Evolutionary conservation across 2,797 vertebrate genomes (phyloP).

Genomic region (Thalassophryne amazonica): DNA sequence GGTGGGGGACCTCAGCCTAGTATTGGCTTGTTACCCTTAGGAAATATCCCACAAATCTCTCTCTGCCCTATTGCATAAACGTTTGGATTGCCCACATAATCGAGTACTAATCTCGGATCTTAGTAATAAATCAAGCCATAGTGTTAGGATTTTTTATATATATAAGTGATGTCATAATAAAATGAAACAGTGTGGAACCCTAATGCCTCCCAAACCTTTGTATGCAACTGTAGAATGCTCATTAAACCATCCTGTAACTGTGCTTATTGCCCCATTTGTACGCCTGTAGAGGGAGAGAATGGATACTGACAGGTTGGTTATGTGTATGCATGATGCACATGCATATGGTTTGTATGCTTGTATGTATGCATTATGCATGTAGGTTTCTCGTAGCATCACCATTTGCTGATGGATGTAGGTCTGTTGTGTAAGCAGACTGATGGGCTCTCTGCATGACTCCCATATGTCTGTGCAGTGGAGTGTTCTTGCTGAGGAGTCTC

Average conservation of each 20-base stretch:
- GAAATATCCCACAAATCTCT: too few relatives aligned
- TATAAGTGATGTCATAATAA: too few relatives aligned
- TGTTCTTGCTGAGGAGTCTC: conserved; percentile 48
- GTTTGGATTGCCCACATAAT: too few relatives aligned
- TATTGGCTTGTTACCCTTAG: too few relatives aligned
- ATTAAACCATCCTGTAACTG: conserved; percentile 36
- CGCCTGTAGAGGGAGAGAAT: conserved; percentile 16
- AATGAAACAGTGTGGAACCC: too few relatives aligned
- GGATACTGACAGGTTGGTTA: conserved; percentile 9
- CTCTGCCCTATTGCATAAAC: too few relatives aligned
- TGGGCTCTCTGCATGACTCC: conserved; percentile 37
- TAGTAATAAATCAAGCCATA: too few relatives aligned
- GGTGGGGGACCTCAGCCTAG: too few relatives aligned
- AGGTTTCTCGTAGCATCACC: conserved; percentile 33
- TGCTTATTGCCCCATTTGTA: conserved; percentile 18
- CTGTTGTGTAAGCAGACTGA: conserved; percentile 44
- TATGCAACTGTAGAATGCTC: too few relatives aligned
- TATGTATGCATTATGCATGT: conserved; percentile 64
- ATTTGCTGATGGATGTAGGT: conserved; percentile 42
- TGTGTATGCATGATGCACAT: conserved; percentile 7
- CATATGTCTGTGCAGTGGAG: conserved; percentile 46
- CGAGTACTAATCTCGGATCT: too few relatives aligned
- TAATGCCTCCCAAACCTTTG: too few relatives aligned
- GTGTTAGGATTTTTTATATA: too few relatives aligned
- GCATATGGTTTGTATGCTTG: conserved; percentile 33